A percentile compares a stretch with the other conserved stretches of the same genome.
These are phyloP conservation scores for Acanthosepion esculentum DNA, from an alignment of 2,888 invertebrate genomes.

Conservation along the genomic window DNA sequence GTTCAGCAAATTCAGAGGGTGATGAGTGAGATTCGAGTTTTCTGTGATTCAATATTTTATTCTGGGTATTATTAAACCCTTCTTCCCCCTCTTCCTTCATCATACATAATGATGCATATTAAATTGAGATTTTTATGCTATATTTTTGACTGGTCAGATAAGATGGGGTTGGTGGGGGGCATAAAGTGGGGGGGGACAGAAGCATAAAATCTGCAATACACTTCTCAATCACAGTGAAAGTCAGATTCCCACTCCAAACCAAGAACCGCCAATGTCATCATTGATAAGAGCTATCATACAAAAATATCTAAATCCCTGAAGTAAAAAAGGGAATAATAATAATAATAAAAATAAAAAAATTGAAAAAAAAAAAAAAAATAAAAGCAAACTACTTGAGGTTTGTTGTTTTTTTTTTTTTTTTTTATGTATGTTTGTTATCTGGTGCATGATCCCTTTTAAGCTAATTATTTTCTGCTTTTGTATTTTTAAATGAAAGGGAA, in stretches of 20 bases:
- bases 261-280: conserved; percentile 33
- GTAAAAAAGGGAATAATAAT: background rate
- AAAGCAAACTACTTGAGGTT: too few species aligned
- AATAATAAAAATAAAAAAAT: background rate
- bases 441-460: conserved; percentile 42
- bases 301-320: background rate
- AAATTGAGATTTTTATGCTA: conserved; percentile 43
- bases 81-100: background rate
- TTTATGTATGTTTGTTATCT: conserved; percentile 37
- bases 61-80: conserved; percentile 6
- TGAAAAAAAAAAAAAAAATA: background rate
- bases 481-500: conserved; percentile 36
- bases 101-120: background rate
- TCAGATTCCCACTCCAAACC: background rate
- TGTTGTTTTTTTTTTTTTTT: background rate
- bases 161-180: background rate
- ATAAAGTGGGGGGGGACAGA: background rate
- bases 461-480: conserved; percentile 48
- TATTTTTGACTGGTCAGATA: conserved; percentile 37
- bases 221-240: background rate
- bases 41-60: too few species aligned
- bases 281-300: background rate
- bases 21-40: background rate
- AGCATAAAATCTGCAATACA: background rate
- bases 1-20: conserved; percentile 13